Base-by-base conservation (phyloP, 2,113 vertebrate species). In the Mellivora capensis region DNA sequence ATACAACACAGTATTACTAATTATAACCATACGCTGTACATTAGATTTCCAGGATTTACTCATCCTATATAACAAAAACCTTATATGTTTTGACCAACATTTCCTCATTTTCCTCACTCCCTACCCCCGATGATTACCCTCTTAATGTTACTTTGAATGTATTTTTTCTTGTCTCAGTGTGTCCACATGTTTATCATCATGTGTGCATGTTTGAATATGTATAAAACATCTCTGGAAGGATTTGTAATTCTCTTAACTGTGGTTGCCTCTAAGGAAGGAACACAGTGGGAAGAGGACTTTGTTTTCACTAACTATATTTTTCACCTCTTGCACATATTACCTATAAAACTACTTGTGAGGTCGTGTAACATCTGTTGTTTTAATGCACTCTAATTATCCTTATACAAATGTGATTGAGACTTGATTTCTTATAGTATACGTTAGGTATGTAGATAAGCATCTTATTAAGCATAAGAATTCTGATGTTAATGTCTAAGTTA, bases 241-340 rank as follows among this genome's bases (percentile, higher is more conserved):
- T 92, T 97, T 97, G 14, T 88, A 95, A 82, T 93, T 96, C 21
- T 71, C 18, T 49, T 97, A 90, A 67, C 27, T 57, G 13, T 86
- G 62, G 17, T 82, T 90, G 11, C 31, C 21, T 72, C 27, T 84
- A 62, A 84, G 42, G 17, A 93, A 82, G 54, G 79, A 97, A 89
- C 20, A 87, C 4, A 87, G 4, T 95, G 6, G 2, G 34, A 96
- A 91, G 39, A n/a, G 87, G 31, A 87, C 23, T 71, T 96, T 91
- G 13, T 69, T 87, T 82, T 77, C 12, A 93, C 21, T 89, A n/a
- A 61, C 11, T 54, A 3, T 80, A 29, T 62, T 81, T 94, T 95
- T 96, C 64, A 71, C 5, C 15, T 59, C 47, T 72, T 59, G 6
- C 4, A 54, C 15, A 8, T 90, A 87, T 72, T 94, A 85, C 49